A percentile compares a stretch with the other conserved stretches of the same genome.
Evolutionary conservation across 2,797 vertebrate species (phyloP).

Genomic region (Delichon dasypus): DNA sequence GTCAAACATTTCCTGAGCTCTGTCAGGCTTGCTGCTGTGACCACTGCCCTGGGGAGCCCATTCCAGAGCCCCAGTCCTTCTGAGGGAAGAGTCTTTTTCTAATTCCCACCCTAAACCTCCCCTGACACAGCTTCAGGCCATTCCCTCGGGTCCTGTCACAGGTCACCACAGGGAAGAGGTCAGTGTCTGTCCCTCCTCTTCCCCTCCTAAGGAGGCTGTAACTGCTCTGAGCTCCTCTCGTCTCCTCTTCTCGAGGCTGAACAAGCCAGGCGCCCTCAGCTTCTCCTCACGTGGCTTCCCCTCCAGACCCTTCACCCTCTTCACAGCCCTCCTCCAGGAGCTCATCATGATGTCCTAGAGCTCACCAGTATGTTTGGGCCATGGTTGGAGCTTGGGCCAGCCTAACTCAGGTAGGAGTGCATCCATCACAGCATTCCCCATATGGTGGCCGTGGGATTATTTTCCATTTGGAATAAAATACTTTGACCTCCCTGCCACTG

Average conservation of each 20-base stretch:
- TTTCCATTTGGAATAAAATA: rapidly evolving
- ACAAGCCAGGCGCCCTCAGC: not conserved
- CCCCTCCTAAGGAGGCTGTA: not conserved
- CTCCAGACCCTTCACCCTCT: not conserved
- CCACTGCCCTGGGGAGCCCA: no score
- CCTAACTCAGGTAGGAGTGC: not conserved
- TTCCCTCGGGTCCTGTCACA: not conserved
- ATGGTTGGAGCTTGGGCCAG: not conserved
- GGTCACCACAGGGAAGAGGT: not conserved
- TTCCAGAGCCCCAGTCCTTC: no score
- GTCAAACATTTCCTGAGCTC: not conserved
- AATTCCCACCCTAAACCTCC: not conserved
- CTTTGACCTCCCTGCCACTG: not conserved
- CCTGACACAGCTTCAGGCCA: not conserved
- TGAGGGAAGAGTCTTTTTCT: not conserved
- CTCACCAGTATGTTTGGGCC: not conserved
- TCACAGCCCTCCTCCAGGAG: not conserved
- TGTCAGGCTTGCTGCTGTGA: not conserved
- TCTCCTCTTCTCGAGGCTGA: not conserved
- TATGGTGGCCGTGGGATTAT: not conserved
- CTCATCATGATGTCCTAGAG: not conserved
- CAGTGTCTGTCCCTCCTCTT: not conserved
- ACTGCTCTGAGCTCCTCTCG: not conserved
- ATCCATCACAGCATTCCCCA: not conserved
- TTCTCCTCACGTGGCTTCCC: not conserved